Evolutionary conservation across 2,113 vertebrate genomes (phyloP).

Genomic region (Rhinichthys klamathensis): DNA sequence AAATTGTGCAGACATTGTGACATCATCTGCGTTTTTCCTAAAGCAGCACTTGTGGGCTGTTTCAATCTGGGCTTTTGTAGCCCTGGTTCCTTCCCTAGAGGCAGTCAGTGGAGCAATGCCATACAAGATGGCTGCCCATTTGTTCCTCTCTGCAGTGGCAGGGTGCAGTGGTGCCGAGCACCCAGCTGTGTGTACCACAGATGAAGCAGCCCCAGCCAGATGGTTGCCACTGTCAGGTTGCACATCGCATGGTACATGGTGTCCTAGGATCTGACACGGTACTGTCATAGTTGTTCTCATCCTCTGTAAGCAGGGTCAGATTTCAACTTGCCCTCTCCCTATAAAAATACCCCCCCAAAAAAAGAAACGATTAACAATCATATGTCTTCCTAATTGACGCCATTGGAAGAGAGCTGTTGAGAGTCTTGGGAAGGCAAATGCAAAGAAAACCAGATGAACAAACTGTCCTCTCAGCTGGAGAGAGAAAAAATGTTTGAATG

Average conservation of each 20-base stretch:
- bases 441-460: conserved; percentile 37
- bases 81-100: conserved; percentile 24
- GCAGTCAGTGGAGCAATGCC: conserved; percentile 36
- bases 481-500: not conserved
- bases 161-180: conserved; percentile 18
- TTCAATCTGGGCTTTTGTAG: not conserved
- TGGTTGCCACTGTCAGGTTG: conserved; percentile 36
- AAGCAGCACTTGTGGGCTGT: not conserved
- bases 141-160: conserved; percentile 9
- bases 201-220: conserved; percentile 33
- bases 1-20: not conserved
- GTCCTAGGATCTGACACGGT: conserved; percentile 20
- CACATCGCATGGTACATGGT: not conserved
- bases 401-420: not conserved
- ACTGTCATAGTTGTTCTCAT: not conserved
- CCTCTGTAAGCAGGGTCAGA: not conserved
- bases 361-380: not conserved
- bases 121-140: conserved; percentile 47
- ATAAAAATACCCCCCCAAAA: not conserved
- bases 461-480: not conserved
- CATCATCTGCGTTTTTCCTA: not conserved
- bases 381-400: not conserved
- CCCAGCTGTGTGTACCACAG: conserved; percentile 32
- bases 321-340: not conserved
- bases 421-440: not conserved